Base-by-base conservation (phyloP, 2,888 invertebrate genomes). In the Melanophora roralis region DNA sequence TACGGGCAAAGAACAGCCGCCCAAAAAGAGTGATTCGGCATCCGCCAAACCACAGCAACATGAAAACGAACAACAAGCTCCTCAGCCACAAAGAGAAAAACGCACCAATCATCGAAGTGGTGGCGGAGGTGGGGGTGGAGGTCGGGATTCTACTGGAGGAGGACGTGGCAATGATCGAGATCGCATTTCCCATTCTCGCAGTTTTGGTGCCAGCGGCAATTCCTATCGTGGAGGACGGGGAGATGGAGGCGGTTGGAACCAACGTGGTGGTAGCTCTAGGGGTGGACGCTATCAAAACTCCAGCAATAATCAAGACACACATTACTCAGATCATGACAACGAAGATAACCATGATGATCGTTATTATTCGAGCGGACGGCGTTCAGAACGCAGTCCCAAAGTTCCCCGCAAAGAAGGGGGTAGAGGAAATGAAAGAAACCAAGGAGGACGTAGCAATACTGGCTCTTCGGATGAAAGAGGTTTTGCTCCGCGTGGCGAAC, bases 401-500 rank as follows among this genome's bases (percentile, higher is more conserved):
- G 83, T 84, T 16, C 84, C 85, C 59, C 83, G 82, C 7, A 85
- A 82, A 78, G 83, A 80, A 8, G 75, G 76, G 7, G 57, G 53
- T 19, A 34, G 72, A n/a, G 68, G 74, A 69, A 68, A 59, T 72
- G 81, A 76, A 23, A 53, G 83, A 55, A 21, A 87, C 85, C 49
- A 87, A 85, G 81, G 80, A 14, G 78, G 81, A 38, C 82, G 81
- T 16, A 75, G 83, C 14, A 73, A 77, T 55, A 73, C 77, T 32
- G 78, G 78, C 12, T 81, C 82, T 45, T 72, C 82, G 6, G 81
- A 80, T 11, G 92, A 88, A 90, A 95, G 95, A 85, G 95, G 94
- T 57, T 96, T 96, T 89, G 94, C 95, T 1, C 97, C 97, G 0
- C 92, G 96, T 21, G 97, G 97, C 0, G 97, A 97, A 88, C 97